Evolutionary conservation across 2,888 invertebrate genomes (phyloP).

Genomic region (Hypolimnas misippus): DNA sequence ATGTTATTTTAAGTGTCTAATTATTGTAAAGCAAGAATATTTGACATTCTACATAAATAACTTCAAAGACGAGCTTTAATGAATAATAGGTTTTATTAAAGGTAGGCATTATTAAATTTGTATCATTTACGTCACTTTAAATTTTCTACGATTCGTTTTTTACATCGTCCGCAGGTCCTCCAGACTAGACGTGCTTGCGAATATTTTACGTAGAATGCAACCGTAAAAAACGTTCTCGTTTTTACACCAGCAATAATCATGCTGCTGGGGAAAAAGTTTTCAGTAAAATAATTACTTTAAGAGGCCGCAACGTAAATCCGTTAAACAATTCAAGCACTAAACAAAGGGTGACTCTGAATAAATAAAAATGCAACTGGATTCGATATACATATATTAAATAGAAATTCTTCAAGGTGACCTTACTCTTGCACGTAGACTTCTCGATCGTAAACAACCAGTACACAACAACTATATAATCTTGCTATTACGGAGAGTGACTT

Average conservation of each 20-base stretch:
- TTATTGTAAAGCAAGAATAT: too few relatives aligned
- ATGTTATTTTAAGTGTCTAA: too few relatives aligned
- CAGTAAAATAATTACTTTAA: constrained; percentile 39
- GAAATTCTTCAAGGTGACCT: too few relatives aligned
- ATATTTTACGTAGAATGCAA: constrained; percentile 38
- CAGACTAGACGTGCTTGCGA: constrained; percentile 40
- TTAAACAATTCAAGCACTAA: constrained; percentile 16
- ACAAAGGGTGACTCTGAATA: constrained; percentile 4
- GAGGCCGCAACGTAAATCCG: constrained; percentile 22
- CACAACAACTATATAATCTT: too few relatives aligned
- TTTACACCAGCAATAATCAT: constrained; percentile 35
- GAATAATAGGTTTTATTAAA: too few relatives aligned
- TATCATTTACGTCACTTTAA: constrained; percentile 11
- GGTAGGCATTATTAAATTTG: too few relatives aligned
- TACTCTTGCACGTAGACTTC: background rate
- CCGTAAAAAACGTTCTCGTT: constrained; percentile 29
- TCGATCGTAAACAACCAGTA: too few relatives aligned
- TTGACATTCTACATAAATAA: too few relatives aligned
- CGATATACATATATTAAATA: background rate
- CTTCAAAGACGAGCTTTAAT: too few relatives aligned
- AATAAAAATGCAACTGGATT: background rate
- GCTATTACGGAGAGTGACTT: too few relatives aligned
- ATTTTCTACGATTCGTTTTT: constrained; percentile 9
- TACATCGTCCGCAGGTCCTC: constrained; percentile 22
- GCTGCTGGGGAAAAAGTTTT: constrained; percentile 30